Base-by-base conservation (phyloP, 2,888 invertebrate species). In the Perdita meconis region DNA sequence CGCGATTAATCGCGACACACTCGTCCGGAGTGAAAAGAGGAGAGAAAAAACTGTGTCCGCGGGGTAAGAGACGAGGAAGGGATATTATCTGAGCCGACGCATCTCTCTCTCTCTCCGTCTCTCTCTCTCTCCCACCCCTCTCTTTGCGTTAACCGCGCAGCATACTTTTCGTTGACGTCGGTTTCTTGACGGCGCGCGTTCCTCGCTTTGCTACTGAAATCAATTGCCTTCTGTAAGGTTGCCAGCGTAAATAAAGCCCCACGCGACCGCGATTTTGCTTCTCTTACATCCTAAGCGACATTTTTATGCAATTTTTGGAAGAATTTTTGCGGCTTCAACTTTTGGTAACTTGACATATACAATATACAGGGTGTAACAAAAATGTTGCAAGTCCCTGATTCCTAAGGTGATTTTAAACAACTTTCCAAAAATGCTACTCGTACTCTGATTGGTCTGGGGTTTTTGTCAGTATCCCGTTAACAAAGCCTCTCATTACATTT, bases 171-270 rank as follows among this genome's bases (percentile, higher is more conserved):
- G 53, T 78, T 51, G 63, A 73, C 72, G 55, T 73, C 69, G 68
- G 13, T 65, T 59, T 24, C 38, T 22, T 42, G 56, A 59, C n/a
- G 34, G 34, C 59, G 34, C 59, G 53, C 53, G n/a, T 47, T 61
- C 66, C 63, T 59, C 60, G 44, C 66, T 63, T 61, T 26, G 47
- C 65, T 22, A 51, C 67, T 51, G 67, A 81, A 81, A 83, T 83
- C 81, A 80, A 83, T 83, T 80, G 70, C 79, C 83, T 70, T 40
- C 66, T 82, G 70, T 71, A 79, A 79, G 42, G 70, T 60, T 82
- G 74, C 64, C 80, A 78, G 66, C 64, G 63, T 74, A 82, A 82
- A 83, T 64, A 83, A 71, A 55, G 6, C 53, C 38, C n/a, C n/a
- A n/a, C 26, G 40, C 61, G 51, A 55, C 34, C 64, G 10, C 56